phyloP scores from a whole-genome alignment of 1,140 invertebrate genomes.

The Listronotus bonariensis region DNA sequence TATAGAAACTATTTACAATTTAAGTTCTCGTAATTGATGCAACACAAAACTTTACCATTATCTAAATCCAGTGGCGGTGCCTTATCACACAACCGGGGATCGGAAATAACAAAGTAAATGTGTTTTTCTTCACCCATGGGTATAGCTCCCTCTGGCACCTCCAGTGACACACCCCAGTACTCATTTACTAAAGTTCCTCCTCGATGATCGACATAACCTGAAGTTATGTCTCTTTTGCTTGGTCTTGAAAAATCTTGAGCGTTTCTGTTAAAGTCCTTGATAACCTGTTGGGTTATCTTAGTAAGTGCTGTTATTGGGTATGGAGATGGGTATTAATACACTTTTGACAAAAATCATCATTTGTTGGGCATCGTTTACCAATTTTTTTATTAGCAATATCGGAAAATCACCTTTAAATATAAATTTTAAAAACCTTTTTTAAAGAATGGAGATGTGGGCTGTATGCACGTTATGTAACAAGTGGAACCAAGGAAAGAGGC shows the following conservation, averaged over 20 bases:
- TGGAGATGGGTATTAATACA: neutral
- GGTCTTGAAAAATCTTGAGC: constrained; percentile 45
- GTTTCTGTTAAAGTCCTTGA: constrained; percentile 39
- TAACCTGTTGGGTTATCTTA: constrained; percentile 4
- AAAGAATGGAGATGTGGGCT: no score
- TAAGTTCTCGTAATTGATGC: neutral
- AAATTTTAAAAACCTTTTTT: no score
- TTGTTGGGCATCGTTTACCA: no score
- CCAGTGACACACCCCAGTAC: constrained; percentile 86
- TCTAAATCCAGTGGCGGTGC: constrained; percentile 83
- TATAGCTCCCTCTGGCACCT: constrained; percentile 87
- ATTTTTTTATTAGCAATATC: no score
- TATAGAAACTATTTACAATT: no score
- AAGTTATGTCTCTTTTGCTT: constrained; percentile 58
- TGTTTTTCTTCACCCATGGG: constrained; percentile 80
- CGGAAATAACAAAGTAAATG: constrained; percentile 92
- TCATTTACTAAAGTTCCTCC: constrained; percentile 83
- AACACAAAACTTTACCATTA: constrained; percentile 69
- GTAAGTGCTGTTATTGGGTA: neutral
- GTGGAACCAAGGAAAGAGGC: no score
- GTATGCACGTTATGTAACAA: no score
- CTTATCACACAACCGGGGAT: constrained; percentile 71
- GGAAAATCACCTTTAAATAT: no score
- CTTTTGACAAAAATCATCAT: constrained; percentile 2
- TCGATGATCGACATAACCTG: constrained; percentile 74